Evolutionary conservation across 2,888 invertebrate species (phyloP).

Genomic region (Scaptomyza cyrtandrae): DNA sequence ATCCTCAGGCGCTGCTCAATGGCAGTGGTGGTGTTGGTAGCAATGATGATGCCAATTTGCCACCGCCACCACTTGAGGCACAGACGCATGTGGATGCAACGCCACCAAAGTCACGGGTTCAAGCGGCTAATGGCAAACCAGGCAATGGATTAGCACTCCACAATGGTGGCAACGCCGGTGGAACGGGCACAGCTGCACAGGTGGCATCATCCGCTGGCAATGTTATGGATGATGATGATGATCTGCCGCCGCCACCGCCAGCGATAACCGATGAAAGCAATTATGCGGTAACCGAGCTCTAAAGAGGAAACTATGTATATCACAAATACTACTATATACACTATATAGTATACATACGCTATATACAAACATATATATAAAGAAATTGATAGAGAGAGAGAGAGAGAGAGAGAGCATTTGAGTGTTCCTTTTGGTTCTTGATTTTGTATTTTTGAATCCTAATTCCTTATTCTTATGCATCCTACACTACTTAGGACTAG

Average conservation of each 20-base stretch:
- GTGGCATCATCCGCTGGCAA: slow-evolving; percentile 8
- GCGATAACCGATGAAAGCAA: slow-evolving; percentile 84
- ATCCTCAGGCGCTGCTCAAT: slow-evolving; percentile 20
- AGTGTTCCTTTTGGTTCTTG: slow-evolving; percentile 41
- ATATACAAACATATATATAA: not conserved
- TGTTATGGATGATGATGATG: slow-evolving; percentile 77
- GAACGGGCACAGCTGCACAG: not conserved
- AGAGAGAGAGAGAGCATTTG: slow-evolving; percentile 16
- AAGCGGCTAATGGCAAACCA: slow-evolving; percentile 62
- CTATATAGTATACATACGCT: not conserved
- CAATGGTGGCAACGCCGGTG: slow-evolving; percentile 45
- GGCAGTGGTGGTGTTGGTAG: slow-evolving; percentile 26
- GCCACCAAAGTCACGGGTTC: slow-evolving; percentile 58
- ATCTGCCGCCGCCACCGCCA: slow-evolving; percentile 82
- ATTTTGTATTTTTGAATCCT: slow-evolving; percentile 32
- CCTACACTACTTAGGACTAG: slow-evolving; percentile 36
- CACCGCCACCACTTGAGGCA: slow-evolving; percentile 77
- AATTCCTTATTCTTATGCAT: slow-evolving; percentile 24
- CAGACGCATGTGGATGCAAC: slow-evolving; percentile 57
- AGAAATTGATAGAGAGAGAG: not conserved
- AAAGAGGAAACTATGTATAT: slow-evolving; percentile 49
- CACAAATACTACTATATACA: not conserved
- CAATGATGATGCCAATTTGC: slow-evolving; percentile 74
- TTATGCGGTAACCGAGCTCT: slow-evolving; percentile 85
- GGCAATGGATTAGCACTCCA: slow-evolving; percentile 64